Percentiles rank a stretch among this genome's conserved stretches.
Conservation (phyloP, 2,888 invertebrate genomes). For the Lepetodrilus schrolli region DNA sequence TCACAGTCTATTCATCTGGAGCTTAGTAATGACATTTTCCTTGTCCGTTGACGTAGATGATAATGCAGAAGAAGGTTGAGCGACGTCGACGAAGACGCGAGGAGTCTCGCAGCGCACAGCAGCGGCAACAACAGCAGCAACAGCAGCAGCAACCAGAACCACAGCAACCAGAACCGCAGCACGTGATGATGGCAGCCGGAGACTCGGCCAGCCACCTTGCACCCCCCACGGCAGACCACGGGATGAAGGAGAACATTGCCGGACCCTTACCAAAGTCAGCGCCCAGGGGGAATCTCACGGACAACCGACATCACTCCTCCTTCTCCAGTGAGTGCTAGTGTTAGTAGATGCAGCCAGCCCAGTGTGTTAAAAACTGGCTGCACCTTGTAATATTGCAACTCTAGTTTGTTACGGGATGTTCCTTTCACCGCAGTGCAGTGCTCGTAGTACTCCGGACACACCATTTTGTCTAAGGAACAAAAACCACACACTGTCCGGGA, state of each 20-base stretch:
- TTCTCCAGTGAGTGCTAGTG: constrained; percentile 45
- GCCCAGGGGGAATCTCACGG: constrained; percentile 39
- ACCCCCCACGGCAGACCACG: constrained; percentile 9
- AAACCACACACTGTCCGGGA: no score
- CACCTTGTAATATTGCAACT: no score
- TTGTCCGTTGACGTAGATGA: no score
- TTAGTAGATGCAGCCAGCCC: no score
- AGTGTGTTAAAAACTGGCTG: no score
- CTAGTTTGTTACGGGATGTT: no score
- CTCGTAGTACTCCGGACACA: no score
- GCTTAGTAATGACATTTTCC: no score
- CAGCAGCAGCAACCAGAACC: not conserved
- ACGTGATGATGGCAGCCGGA: not conserved
- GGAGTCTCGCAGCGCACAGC: constrained; percentile 36
- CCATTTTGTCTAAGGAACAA: no score
- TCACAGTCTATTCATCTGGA: no score
- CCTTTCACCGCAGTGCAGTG: no score
- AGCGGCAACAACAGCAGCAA: constrained; percentile 16
- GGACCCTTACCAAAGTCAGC: constrained; percentile 37
- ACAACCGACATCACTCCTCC: constrained; percentile 58
- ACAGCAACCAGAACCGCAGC: constrained; percentile 4
- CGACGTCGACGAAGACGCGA: constrained; percentile 66
- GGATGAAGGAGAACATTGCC: constrained; percentile 34
- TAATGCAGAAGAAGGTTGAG: constrained; percentile 73
- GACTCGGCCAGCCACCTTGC: not conserved